A percentile compares a stretch with the other conserved stretches of the same genome.
phyloP scores from a whole-genome alignment of 2,797 vertebrate species.

The Intellagama lesueurii region DNA sequence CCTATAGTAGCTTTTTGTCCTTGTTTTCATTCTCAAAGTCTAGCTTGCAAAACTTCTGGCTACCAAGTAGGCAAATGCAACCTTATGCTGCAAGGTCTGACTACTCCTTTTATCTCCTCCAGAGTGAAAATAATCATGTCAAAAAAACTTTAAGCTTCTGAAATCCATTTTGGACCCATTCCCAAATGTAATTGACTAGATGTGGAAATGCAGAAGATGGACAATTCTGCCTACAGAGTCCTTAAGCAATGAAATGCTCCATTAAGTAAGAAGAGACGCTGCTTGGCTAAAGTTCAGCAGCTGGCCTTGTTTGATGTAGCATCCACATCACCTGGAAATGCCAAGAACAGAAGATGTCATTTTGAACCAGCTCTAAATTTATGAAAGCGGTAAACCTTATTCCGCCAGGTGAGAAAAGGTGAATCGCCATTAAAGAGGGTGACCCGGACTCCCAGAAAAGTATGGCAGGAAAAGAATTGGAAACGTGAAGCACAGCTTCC shows the following conservation, averaged over 20 bases:
- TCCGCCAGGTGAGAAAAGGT: constrained; percentile 38
- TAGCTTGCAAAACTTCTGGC: too few relatives aligned
- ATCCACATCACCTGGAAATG: accelerated
- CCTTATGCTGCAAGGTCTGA: not conserved
- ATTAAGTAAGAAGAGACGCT: not conserved
- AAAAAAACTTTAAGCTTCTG: not conserved
- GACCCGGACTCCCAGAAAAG: constrained; percentile 46
- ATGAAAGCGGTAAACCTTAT: constrained; percentile 51
- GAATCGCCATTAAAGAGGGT: constrained; percentile 41
- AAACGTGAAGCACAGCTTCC: constrained; percentile 46
- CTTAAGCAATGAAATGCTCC: not conserved
- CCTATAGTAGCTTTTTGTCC: too few relatives aligned
- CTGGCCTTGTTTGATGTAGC: not conserved
- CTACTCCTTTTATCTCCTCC: not conserved
- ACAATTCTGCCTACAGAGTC: not conserved
- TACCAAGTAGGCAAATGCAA: not conserved
- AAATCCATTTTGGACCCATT: not conserved
- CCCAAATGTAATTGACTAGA: not conserved
- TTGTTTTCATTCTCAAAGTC: too few relatives aligned
- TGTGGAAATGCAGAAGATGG: not conserved
- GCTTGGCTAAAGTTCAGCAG: not conserved
- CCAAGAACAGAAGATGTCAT: constrained; percentile 14
- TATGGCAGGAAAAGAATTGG: constrained; percentile 50
- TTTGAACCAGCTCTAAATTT: constrained; percentile 48
- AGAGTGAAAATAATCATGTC: not conserved